Evolutionary conservation across 1,140 invertebrate genomes (phyloP), one percentile per base, ranked within the genome.

Genomic region (Schlechtendalia chinensis): DNA sequence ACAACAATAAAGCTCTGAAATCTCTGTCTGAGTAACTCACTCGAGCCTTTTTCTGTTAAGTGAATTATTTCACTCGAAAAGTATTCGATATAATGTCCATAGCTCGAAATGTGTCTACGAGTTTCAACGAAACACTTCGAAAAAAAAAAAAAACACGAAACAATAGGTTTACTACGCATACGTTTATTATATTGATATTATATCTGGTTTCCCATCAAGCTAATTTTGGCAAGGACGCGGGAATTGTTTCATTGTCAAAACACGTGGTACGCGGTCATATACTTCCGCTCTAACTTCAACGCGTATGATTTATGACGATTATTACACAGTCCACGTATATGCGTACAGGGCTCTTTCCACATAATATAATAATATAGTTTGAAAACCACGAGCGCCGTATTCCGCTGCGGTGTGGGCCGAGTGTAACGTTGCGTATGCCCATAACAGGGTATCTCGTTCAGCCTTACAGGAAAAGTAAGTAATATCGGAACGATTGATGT

Each of bases 401-500:
- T n/a, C n/a, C 32, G 59, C 24, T 24, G n/a, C n/a, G 5, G 16
- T 22, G 65, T 50, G 45, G 67, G 67, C 8, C 6, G 16, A 2
- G 24, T 69, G 47, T 50, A 24, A 69, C 59, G 19, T 39, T 12
- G n/a, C 29, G 71, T 39, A 61, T 77, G 56, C 54, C 74, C 74
- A 77, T 61, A 77, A 77, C 56, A 39, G 54, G 74, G 74, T 77
- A 59, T 59, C 22, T 77, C n/a, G 54, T 77, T 45, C 74, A 24
- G 24, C 56, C 67, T 32, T 77, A 45, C 0, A 16, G 16, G 22
- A 50, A 69, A 39, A 39, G 29, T 22, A 1, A n/a, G 17, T 14
- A 16, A 24, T 69, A 45, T 4, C 5, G 39, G 12, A 50, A 69
- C 39, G 39, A 47, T 27, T 50, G n/a, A 24, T 22, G 45, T 22